Base-by-base conservation (phyloP, 1,140 invertebrate species). In the Manduca sexta region DNA sequence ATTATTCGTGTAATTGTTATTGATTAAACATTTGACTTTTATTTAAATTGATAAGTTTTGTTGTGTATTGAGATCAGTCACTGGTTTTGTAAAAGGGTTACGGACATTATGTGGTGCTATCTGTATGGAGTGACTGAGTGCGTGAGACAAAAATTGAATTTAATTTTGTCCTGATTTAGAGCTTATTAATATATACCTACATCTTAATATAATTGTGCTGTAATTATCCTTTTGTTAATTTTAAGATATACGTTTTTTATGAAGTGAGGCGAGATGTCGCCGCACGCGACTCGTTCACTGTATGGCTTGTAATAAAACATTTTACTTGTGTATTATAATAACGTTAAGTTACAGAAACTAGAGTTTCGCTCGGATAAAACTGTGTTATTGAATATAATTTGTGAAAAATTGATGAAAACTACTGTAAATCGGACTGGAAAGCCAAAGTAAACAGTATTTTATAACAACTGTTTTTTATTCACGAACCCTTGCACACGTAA, bases 401-500 rank as follows among this genome's bases (percentile, higher is more conserved):
- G 69, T 75, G 76, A 72, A 80, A 74, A 76, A 74, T 72, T 69
- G 51, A 58, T 61, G 54, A 68, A 60, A 76, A 83, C 82, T 84
- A 82, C 81, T 84, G 81, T 82, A 77, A 80, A 82, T 81, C 70
- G 67, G 81, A 82, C 68, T 80, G 73, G 60, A 74, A 80, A 84
- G 78, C 81, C 81, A 84, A 84, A 84, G 78, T 82, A 84, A 84
- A 82, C 81, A 82, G 81, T 84, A 82, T 81, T 84, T 84, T 84
- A 70, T 80, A 84, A 59, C 64, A 39, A 12, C 10, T 26, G 34
- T 52, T 11, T 69, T 69, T 74, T 60, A 63, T 64, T 72, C 52
- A 45, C 37, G 11, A 34, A 7, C n/a, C 30, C 18, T 1, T 14
- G 13, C n/a, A n/a, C n/a, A n/a, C n/a, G n/a, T n/a, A n/a, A n/a